A percentile compares a stretch with the other conserved stretches of the same genome.
phyloP scores from a whole-genome alignment of 2,888 invertebrate genomes.

The Noctua janthina region DNA sequence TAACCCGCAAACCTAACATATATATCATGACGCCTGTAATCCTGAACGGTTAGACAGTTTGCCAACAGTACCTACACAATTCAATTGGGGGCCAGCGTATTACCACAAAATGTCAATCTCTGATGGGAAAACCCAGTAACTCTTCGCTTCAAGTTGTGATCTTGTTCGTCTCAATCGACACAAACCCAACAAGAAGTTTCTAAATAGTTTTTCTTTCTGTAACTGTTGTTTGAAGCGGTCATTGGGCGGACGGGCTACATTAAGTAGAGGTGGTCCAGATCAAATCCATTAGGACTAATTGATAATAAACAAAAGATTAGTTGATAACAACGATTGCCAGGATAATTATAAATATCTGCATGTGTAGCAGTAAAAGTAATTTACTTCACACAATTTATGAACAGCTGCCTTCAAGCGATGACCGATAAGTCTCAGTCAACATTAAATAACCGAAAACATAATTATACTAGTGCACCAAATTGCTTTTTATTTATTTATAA shows the following conservation, averaged over 20 bases:
- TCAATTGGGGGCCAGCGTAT: background rate
- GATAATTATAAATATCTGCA: background rate
- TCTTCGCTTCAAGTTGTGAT: background rate
- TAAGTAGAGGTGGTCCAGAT: background rate
- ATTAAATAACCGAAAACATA: constrained; percentile 53
- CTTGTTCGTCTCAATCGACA: background rate
- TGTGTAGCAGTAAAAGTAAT: background rate
- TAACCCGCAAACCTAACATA: background rate
- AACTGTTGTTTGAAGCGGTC: background rate
- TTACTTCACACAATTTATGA: background rate
- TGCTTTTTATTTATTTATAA: constrained; percentile 66
- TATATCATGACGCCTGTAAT: background rate
- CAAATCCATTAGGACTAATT: background rate
- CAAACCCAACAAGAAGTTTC: background rate
- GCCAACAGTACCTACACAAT: background rate
- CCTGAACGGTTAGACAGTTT: background rate
- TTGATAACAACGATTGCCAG: background rate
- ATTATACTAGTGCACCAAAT: constrained; percentile 36
- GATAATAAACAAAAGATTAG: background rate
- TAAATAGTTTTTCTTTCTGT: background rate
- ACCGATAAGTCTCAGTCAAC: constrained; percentile 25
- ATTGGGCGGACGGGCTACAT: background rate
- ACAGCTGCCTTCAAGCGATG: constrained; percentile 14
- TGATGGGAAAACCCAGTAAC: background rate
- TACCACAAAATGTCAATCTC: background rate